Conservation (phyloP, 2,797 vertebrate genomes). For the Eulemur rubriventer region DNA sequence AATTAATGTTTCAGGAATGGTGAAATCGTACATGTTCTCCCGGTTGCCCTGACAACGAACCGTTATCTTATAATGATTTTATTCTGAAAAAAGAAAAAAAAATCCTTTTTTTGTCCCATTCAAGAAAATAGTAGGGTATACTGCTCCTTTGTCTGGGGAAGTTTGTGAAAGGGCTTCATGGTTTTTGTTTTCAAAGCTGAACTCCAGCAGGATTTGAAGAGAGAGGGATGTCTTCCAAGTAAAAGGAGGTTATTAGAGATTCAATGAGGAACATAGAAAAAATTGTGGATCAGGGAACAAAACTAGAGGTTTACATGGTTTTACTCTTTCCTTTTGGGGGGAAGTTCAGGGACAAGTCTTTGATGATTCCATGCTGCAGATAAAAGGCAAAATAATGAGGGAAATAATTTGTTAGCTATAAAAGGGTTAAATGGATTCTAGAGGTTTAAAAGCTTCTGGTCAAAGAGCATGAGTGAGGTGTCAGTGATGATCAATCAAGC, state of each 20-base stretch:
- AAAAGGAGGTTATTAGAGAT: neutral
- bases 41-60: neutral
- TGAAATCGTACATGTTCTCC: neutral
- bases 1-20: neutral
- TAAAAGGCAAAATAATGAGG: neutral
- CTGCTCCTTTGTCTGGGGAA: neutral
- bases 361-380: neutral
- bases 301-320: neutral
- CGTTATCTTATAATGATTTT: conserved; percentile 8
- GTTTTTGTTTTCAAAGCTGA: conserved; percentile 3
- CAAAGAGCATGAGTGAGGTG: neutral
- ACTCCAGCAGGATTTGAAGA: neutral
- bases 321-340: neutral
- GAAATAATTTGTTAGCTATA: neutral
- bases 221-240: neutral
- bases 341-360: neutral
- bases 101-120: neutral
- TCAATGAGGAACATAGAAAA: neutral
- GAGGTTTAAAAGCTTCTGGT: neutral
- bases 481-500: neutral
- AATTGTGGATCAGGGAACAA: neutral
- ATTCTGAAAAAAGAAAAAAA: neutral
- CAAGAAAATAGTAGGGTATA: neutral
- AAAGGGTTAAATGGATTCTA: neutral
- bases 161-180: neutral